Base-by-base conservation (phyloP, 2,888 invertebrate species). In the Luperina nickerlii region DNA sequence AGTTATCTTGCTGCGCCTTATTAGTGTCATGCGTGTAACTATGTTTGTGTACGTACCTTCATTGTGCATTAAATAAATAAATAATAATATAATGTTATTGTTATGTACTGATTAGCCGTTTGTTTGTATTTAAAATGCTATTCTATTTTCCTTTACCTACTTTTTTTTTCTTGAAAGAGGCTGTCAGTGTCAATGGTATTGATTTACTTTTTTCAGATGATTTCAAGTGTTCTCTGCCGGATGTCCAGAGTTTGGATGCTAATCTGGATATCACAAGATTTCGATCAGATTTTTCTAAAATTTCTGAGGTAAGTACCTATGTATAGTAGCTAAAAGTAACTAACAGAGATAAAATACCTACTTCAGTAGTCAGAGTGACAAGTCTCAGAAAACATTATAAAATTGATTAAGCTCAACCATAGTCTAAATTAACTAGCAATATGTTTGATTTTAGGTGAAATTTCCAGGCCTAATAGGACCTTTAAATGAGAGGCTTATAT, bases 391-490 rank as follows among this genome's bases (percentile, higher is more conserved):
- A n/a, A 42, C 18, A 24, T 79, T 79, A 48, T 15, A 48, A 48
- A 48, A 48, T 5, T 48, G 48, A 48, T 15, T 48, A 48, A 48
- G 5, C 48, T 15, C 48, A 48, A 48, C 48, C 15, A 5, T 48
- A 48, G 6, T n/a, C 24, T 38, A 71, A 71, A n/a, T 18, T n/a
- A 38, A 24, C 6, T 24, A 38, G 24, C 13, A 32, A 45, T 15
- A 7, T 38, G 1, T 75, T 57, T 63, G n/a, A 20, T 78, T 85
- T 90, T 92, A 98, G 97, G 98, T 98, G 1, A 98, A 98, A 93
- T 98, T 98, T 94, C 98, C 98, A n/a, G 98, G 98, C 32, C 97
- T 98, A 85, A 98, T 98, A 85, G 98, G 98, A 20, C 98, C 98
- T 6, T 95, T 98, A 81, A 98, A 98, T 84, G 98, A 98, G 92